Evolutionary conservation across 2,113 vertebrate species (phyloP), one percentile per base, ranked within the genome.

Genomic region (Odontophorus gujanensis): DNA sequence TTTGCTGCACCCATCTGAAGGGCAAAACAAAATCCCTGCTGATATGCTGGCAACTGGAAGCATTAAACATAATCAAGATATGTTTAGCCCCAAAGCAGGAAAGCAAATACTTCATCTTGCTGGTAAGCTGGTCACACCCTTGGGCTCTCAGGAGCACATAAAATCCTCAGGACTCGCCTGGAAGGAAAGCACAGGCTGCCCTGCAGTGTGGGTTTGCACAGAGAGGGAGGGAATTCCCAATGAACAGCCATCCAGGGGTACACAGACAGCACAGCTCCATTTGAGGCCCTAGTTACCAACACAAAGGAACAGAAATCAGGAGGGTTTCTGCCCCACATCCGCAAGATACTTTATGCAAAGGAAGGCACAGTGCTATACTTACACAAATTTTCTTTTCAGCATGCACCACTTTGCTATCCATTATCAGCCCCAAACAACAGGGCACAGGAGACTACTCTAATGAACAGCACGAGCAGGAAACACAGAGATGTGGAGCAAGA

Each of bases 61-160:
- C 1, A 3, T 30, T 38, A 40, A 71, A 51, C 11, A 66, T 57
- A 81, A 6, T 68, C 43, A 36, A 66, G 65, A 89, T 59, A 66
- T 22, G 84, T 38, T 81, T 76, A 77, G 50, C 45, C 22, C 21
- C 0, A 0, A 75, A 87, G 20, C 17, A 72, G 66, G 42, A 59
- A 58, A 55, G 11, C 4, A 26, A 4, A n/a, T 14, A 20, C 13
- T 55, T 47, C 28, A 50, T 66, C 72, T 67, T 34, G 9, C 71
- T 59, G 80, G 24, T 82, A 85, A 95, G 30, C 38, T 51, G 89
- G 85, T 89, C 85, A 85, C 85, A 92, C 93, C 95, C 91, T 80
- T 87, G 84, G 95, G 63, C 85, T 89, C 71, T 84, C 78, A 51
- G 77, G 81, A 95, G 85, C 89, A 67, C 59, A 61, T 83, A 93